Evolutionary conservation across 2,797 vertebrate genomes (phyloP).

Genomic region (Sebastolobus altivelis): DNA sequence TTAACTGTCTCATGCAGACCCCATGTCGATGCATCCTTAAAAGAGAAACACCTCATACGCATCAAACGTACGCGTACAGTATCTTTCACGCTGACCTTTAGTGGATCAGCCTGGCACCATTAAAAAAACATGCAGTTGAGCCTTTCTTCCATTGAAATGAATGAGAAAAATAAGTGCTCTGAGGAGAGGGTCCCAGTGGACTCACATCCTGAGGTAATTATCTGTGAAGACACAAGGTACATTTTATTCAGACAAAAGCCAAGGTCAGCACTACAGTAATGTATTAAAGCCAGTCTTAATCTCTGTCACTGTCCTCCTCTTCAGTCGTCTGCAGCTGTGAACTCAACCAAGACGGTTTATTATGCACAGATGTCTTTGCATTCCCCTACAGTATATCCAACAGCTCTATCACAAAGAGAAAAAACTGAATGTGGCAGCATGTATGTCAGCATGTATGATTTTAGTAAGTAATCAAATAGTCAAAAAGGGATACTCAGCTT

Average conservation of each 20-base stretch:
- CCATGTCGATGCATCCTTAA: too few relatives aligned
- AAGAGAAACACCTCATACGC: too few relatives aligned
- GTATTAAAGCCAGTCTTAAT: slow-evolving; percentile 55
- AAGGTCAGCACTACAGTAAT: slow-evolving; percentile 58
- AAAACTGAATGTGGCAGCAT: not conserved
- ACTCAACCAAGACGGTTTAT: slow-evolving; percentile 5
- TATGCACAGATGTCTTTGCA: slow-evolving; percentile 13
- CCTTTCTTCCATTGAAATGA: slow-evolving; percentile 17
- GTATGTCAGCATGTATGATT: not conserved
- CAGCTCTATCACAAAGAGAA: not conserved
- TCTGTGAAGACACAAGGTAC: slow-evolving; percentile 48
- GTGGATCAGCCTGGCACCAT: not conserved
- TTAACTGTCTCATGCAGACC: not conserved
- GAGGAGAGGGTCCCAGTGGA: slow-evolving; percentile 24
- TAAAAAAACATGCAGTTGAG: slow-evolving; percentile 11
- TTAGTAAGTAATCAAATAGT: not conserved
- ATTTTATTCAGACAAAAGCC: slow-evolving; percentile 63
- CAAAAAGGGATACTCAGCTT: not conserved
- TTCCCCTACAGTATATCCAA: not conserved
- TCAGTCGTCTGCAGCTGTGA: slow-evolving; percentile 28
- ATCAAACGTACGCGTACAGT: not conserved
- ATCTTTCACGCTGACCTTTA: slow-evolving; percentile 18
- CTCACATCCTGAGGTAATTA: slow-evolving; percentile 53
- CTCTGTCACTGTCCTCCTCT: slow-evolving; percentile 41
- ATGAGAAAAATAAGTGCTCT: slow-evolving; percentile 27